Percentiles rank a stretch among this genome's conserved stretches.
These are phyloP conservation scores for Hydrocynus forskahlii DNA, from an alignment of 2,797 vertebrate genomes.

Conservation along the genomic window DNA sequence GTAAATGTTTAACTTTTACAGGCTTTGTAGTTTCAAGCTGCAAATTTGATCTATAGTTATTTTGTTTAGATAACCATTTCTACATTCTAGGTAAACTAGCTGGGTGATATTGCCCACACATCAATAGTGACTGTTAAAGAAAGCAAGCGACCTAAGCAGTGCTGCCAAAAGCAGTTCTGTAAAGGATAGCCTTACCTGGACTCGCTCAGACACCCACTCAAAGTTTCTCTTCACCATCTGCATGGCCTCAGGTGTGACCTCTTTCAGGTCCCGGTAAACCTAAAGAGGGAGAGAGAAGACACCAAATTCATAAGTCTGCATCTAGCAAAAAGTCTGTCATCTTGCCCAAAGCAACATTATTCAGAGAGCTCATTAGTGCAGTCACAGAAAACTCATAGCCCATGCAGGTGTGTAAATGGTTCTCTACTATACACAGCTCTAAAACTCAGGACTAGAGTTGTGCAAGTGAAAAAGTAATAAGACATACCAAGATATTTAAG, in stretches of 20 bases:
- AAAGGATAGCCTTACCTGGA: conserved; percentile 81
- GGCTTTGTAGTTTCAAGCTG: background rate
- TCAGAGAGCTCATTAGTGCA: background rate
- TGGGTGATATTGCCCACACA: background rate
- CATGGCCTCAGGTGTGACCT: conserved; percentile 95
- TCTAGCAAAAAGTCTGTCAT: background rate
- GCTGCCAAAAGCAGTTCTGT: background rate
- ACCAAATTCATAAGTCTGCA: background rate
- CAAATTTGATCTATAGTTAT: background rate
- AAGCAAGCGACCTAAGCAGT: background rate
- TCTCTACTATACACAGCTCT: no score
- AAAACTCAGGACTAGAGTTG: no score
- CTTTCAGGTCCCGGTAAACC: conserved; percentile 95
- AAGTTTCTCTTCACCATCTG: conserved; percentile 98
- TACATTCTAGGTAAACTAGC: background rate
- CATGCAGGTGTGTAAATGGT: no score
- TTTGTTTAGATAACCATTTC: background rate
- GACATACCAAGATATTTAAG: no score
- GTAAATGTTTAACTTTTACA: conserved; percentile 36
- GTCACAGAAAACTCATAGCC: background rate
- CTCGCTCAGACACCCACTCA: conserved; percentile 96
- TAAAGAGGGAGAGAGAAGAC: conserved; percentile 55
- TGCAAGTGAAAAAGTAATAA: no score
- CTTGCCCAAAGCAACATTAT: background rate
- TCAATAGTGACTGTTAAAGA: background rate